Evolutionary conservation across 2,888 invertebrate genomes (phyloP), one percentile per base, ranked within the genome.

Genomic region (Urechis unicinctus): DNA sequence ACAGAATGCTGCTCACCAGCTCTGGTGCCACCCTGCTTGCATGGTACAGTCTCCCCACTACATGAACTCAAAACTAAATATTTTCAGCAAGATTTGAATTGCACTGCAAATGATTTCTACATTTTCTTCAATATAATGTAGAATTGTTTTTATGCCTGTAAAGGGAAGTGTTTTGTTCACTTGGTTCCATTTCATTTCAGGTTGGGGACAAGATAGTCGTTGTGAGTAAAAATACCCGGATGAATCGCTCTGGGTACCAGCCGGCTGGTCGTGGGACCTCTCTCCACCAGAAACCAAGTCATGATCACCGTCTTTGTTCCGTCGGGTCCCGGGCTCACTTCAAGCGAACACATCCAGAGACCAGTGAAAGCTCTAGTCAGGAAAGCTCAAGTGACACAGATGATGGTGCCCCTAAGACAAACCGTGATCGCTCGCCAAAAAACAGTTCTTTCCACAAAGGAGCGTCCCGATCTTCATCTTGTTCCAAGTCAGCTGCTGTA

Each of bases 1-100:
- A 65, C 86, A 88, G 68, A 86, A 86, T 82, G 87, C 88, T 44
- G 88, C 93, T 26, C 86, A 88, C 1, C 88, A 90, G 71, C 86
- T 93, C 73, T 93, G 93, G 91, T 92, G 91, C 75, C 91, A 93
- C 80, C 91, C 92, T 54, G 91, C 90, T 50, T 92, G 92, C 77
- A 86, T 84, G 79, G 86, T 86, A 78, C n/a, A 69, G 67, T 29
- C 17, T 36, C n/a, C 25, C 36, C 26, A 22, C 22, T 46, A 22
- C 36, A 53, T 31, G 24, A 21, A 86, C 4, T 28, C 21, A 25
- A 13, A 49, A 2, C 9, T n/a, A n/a, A n/a, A n/a, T n/a, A n/a
- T n/a, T n/a, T n/a, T n/a, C n/a, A n/a, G n/a, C n/a, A n/a, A n/a
- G n/a, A n/a, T n/a, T n/a, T n/a, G n/a, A n/a, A n/a, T n/a, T n/a